These are phyloP conservation scores for Hapalemur alaotrensis DNA, from an alignment of 2,797 vertebrate genomes.

Conservation along the genomic window DNA sequence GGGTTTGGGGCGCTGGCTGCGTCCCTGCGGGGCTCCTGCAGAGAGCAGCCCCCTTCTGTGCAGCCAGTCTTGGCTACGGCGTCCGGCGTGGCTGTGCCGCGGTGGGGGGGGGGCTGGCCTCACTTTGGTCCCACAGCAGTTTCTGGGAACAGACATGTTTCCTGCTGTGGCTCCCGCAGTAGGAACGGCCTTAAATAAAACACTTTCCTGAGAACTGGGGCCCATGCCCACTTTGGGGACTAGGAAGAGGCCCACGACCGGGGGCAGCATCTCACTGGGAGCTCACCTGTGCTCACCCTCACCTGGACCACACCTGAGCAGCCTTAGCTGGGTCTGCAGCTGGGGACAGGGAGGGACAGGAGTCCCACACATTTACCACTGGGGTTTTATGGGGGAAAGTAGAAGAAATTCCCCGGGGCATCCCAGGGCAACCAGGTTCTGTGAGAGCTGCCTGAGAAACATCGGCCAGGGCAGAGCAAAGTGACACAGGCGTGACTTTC, in stretches of 20 bases:
- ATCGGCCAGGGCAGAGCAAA: slow-evolving; percentile 35
- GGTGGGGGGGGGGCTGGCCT: too few species aligned
- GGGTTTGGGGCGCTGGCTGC: too few species aligned
- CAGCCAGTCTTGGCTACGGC: too few species aligned
- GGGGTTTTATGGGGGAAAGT: slow-evolving; percentile 3
- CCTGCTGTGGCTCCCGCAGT: not conserved
- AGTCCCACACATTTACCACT: not conserved
- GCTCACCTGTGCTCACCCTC: not conserved
- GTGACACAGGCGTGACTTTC: not conserved
- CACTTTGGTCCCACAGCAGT: not conserved
- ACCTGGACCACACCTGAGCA: not conserved
- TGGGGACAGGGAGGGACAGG: not conserved
- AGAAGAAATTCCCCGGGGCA: slow-evolving; percentile 42
- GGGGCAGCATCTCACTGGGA: slow-evolving; percentile 79
- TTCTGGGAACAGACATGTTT: not conserved
- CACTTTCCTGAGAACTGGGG: not conserved
- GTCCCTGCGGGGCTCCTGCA: too few species aligned
- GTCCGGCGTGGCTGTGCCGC: not conserved
- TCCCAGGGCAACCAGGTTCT: slow-evolving; percentile 57
- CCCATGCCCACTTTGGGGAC: not conserved
- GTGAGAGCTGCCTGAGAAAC: slow-evolving; percentile 37
- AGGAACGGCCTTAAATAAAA: not conserved
- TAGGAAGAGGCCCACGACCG: slow-evolving; percentile 70
- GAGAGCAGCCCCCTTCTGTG: too few species aligned
- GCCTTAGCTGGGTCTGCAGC: not conserved